phyloP scores from a whole-genome alignment of 2,113 vertebrate genomes.

The Falcunculus frontatus region DNA sequence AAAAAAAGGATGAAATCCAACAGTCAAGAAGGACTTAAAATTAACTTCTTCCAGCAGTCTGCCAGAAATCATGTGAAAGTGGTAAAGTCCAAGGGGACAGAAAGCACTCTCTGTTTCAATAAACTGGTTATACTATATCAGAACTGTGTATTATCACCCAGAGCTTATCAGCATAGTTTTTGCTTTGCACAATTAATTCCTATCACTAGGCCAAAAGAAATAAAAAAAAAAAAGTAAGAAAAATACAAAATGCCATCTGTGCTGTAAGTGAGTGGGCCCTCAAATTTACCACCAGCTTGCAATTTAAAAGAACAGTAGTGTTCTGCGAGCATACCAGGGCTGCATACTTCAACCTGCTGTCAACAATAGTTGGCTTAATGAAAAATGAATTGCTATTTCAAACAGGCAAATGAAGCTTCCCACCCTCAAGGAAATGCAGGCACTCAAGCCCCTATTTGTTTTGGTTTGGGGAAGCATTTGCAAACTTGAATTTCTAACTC shows the following conservation, averaged over 20 bases:
- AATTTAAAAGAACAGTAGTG: slow-evolving; percentile 27
- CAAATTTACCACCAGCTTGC: slow-evolving; percentile 8
- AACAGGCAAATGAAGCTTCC: slow-evolving; percentile 31
- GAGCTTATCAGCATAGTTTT: slow-evolving; percentile 22
- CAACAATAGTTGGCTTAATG: slow-evolving; percentile 30
- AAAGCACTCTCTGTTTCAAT: neutral
- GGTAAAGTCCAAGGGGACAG: neutral
- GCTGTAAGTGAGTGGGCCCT: slow-evolving; percentile 42
- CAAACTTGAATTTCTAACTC: neutral
- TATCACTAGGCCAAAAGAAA: neutral
- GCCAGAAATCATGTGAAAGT: neutral
- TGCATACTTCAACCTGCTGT: slow-evolving; percentile 43
- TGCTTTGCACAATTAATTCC: slow-evolving; percentile 31
- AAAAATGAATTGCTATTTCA: slow-evolving; percentile 6
- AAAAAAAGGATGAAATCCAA: neutral
- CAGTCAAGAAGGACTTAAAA: neutral
- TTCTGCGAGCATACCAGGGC: slow-evolving; percentile 12
- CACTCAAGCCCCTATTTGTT: neutral
- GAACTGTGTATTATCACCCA: neutral
- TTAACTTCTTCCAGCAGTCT: neutral
- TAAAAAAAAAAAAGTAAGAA: neutral
- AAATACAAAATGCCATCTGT: slow-evolving; percentile 27
- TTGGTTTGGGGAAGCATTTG: neutral
- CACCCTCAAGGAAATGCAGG: slow-evolving; percentile 46
- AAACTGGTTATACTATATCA: neutral